Percentiles rank a stretch among this genome's conserved stretches.
Conservation (phyloP, 2,797 vertebrate genomes). For the Pelochelys cantorii region DNA sequence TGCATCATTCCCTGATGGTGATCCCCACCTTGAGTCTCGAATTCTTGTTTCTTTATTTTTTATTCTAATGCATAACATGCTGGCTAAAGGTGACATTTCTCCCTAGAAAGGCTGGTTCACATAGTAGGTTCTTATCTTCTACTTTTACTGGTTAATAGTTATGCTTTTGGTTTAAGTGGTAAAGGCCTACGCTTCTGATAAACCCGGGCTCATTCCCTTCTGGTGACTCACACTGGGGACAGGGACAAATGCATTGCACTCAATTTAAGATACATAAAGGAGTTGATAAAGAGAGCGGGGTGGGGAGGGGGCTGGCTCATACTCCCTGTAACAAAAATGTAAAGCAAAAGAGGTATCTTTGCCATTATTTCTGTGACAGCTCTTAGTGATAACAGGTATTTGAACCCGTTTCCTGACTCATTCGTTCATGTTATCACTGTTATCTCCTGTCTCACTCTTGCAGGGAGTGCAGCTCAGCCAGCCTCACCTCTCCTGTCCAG, state of each 20-base stretch:
- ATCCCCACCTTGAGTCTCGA: neutral
- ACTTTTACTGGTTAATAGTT: neutral
- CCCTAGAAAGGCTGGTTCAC: neutral
- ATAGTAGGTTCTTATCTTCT: neutral
- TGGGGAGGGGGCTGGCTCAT: neutral
- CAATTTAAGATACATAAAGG: neutral
- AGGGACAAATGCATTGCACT: neutral
- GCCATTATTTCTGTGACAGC: neutral
- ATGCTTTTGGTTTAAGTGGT: neutral
- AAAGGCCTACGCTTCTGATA: neutral
- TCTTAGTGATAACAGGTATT: neutral
- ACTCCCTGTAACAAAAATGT: neutral
- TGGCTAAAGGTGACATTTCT: neutral
- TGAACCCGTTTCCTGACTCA: neutral
- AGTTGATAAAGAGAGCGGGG: neutral
- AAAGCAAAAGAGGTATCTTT: neutral
- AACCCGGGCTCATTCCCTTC: neutral
- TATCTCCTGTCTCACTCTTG: neutral
- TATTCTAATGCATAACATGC: too few species aligned
- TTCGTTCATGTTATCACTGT: neutral
- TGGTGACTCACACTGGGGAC: neutral
- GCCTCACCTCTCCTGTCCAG: neutral
- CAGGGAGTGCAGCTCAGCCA: neutral
- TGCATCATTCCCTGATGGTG: fast-evolving
- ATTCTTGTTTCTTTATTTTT: neutral